Percentiles rank a stretch among this genome's conserved stretches.
Evolutionary conservation across 2,797 vertebrate genomes (phyloP).

Genomic region (Paramormyrops hopkinsi): DNA sequence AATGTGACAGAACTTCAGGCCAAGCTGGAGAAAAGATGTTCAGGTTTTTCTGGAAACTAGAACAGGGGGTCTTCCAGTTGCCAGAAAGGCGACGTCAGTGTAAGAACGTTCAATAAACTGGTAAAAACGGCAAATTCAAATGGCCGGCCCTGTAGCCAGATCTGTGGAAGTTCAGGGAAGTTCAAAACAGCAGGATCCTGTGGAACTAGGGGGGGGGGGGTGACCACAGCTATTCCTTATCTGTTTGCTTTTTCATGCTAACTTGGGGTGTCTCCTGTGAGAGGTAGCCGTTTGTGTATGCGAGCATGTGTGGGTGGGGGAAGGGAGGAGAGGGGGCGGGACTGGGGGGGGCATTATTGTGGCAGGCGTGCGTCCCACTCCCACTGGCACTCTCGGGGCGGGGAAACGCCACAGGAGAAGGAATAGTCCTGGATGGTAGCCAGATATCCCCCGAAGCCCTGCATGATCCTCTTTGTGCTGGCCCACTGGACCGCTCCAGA

Average conservation of each 20-base stretch:
- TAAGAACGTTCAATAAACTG: not conserved
- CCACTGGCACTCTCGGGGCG: not conserved
- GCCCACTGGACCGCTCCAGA: constrained; percentile 47
- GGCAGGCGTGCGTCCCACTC: not conserved
- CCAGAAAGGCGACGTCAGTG: not conserved
- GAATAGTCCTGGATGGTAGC: constrained; percentile 42
- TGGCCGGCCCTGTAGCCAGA: not conserved
- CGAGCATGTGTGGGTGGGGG: not conserved
- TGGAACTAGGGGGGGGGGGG: not conserved
- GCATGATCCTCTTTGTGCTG: constrained; percentile 43
- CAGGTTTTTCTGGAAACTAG: not conserved
- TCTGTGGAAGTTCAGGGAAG: not conserved
- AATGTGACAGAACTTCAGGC: not conserved
- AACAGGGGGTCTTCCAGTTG: not conserved
- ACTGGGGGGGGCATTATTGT: not conserved
- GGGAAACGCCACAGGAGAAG: not conserved
- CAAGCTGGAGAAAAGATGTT: not conserved
- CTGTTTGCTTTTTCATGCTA: not conserved
- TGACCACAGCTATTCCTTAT: not conserved
- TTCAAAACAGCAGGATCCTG: not conserved
- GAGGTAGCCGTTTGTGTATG: not conserved
- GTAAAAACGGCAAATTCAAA: not conserved
- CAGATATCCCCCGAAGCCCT: constrained; percentile 17
- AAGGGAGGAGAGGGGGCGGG: not conserved
- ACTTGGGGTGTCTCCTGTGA: not conserved